Base-by-base conservation (phyloP, 2,113 vertebrate species). In the Melanerpes aurifrons region DNA sequence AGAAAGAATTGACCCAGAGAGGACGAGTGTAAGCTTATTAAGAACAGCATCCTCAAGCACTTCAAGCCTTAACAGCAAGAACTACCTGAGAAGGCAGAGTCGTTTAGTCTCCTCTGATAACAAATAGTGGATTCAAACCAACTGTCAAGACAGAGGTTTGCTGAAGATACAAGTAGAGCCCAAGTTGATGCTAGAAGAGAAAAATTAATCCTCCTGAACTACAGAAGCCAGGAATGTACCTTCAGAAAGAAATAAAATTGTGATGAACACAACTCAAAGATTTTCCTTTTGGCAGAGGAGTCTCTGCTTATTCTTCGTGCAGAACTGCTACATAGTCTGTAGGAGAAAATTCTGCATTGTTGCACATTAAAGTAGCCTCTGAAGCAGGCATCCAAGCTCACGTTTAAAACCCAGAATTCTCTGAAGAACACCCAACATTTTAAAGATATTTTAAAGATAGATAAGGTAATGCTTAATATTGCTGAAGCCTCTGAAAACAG, bases 91-190 rank as follows among this genome's bases (percentile, higher is more conserved):
- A 66, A 73, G 32, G 66, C 37, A 57, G 62, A 83, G 45, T 4
- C 2, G 0, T 7, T 70, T 2, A 17, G 18, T 25, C 26, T 72
- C 26, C 70, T 45, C 54, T 19, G 24, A 37, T 0, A 0, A 31
- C n/a, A 28, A 68, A 26, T 0, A 15, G 5, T 2, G 20, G 24
- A 31, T 61, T 71, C n/a, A 5, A 68, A 62, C 20, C 72, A n/a
- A 28, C 2, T 24, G 19, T 35, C 28, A 72, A 35, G 81, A 69
- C 9, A 10, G 26, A 70, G 56, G 14, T 47, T 31, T 56, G 76
- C 58, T 67, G 43, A 71, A 70, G 56, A 47, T 6, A 20, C 68
- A 29, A 16, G 54, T 10, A 71, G 77, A 58, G 28, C 69, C 74
- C 12, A n/a, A 54, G 63, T 75, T 85, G 61, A 63, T 40, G 47